These are phyloP conservation scores for Melanocharis versteri DNA, from an alignment of 2,113 vertebrate species.

Conservation along the genomic window DNA sequence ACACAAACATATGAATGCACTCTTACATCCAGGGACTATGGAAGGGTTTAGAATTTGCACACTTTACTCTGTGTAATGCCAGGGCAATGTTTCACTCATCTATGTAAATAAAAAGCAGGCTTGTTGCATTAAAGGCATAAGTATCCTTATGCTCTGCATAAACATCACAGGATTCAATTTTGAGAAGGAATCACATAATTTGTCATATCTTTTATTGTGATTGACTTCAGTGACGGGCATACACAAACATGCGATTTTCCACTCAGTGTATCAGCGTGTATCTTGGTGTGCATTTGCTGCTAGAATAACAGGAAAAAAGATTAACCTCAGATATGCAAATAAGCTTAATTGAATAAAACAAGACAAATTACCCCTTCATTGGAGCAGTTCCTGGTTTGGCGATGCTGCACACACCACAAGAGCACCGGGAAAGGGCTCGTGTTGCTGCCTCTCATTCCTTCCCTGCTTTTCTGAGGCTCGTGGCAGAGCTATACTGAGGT, in stretches of 20 bases:
- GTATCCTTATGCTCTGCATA: constrained; percentile 41
- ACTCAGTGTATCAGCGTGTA: not conserved
- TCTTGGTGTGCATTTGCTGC: not conserved
- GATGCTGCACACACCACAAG: not conserved
- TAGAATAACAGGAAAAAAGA: constrained; percentile 17
- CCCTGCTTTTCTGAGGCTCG: not conserved
- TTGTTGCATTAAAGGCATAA: constrained; percentile 47
- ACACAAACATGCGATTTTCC: constrained; percentile 47
- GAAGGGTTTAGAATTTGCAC: constrained; percentile 59
- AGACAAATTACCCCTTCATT: not conserved
- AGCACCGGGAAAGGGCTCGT: rapidly evolving
- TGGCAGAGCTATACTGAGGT: not conserved
- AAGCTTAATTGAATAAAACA: constrained; percentile 31
- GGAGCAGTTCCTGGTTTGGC: not conserved
- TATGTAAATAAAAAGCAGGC: constrained; percentile 63
- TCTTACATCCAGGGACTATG: constrained; percentile 42
- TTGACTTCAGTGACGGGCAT: constrained; percentile 25
- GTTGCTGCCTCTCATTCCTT: not conserved
- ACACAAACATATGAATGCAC: constrained; percentile 64
- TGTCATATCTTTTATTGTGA: constrained; percentile 37
- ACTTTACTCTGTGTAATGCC: constrained; percentile 53
- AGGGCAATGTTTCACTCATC: constrained; percentile 59
- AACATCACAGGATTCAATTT: constrained; percentile 49
- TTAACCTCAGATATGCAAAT: constrained; percentile 60
- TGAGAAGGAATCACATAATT: constrained; percentile 48